These are phyloP conservation scores for Heliconius nattereri DNA, from an alignment of 1,140 invertebrate species.

Conservation along the genomic window DNA sequence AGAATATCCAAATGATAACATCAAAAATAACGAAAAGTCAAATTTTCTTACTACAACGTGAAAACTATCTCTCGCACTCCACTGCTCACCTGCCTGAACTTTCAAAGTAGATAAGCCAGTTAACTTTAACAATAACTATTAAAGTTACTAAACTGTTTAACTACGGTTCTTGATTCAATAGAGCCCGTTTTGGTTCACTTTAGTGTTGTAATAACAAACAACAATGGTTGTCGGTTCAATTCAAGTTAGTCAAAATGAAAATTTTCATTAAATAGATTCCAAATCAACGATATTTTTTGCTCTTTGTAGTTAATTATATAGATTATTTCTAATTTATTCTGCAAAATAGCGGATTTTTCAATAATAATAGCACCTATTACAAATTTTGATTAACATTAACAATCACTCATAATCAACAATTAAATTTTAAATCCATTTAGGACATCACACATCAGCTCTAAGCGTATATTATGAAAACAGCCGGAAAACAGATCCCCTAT, in stretches of 20 bases:
- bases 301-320: too few relatives aligned
- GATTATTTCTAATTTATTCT: too few relatives aligned
- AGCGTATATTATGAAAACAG: background rate
- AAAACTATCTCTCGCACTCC: conserved; percentile 7
- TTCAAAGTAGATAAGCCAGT: background rate
- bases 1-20: background rate
- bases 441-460: background rate
- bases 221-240: background rate
- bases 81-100: conserved; percentile 9
- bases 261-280: too few relatives aligned
- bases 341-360: too few relatives aligned
- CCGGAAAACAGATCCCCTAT: background rate
- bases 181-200: background rate
- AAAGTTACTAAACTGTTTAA: conserved; percentile 12
- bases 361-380: too few relatives aligned
- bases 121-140: conserved; percentile 7
- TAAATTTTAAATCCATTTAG: background rate
- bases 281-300: too few relatives aligned
- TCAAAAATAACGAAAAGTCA: conserved; percentile 1
- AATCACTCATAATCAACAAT: background rate
- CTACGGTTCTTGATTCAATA: conserved; percentile 3
- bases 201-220: background rate
- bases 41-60: background rate
- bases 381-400: background rate
- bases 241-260: too few relatives aligned